Base-by-base conservation (phyloP, 2,797 vertebrate genomes). In the Rhabdomys pumilio region DNA sequence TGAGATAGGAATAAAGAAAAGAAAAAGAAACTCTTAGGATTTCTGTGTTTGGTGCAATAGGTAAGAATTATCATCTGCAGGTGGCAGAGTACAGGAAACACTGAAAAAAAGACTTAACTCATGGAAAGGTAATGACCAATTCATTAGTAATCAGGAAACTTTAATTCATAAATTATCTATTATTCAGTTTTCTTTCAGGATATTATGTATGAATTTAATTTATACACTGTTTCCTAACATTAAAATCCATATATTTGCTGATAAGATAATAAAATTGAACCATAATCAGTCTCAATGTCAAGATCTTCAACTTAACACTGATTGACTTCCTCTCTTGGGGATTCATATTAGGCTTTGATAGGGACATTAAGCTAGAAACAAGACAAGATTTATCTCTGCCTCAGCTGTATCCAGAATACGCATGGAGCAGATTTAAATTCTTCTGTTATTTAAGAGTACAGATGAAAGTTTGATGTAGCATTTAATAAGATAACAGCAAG, bases 401-500 rank as follows among this genome's bases (percentile, higher is more conserved):
- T 87, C 69, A 55, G 0, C 24, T 41, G 6, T 77, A 76, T 63
- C 57, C 29, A 13, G 7, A 44, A 1, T 17, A 1, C 13, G 69
- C 63, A 79, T 10, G 82, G 15, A 95, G 44, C 4, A 84, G 53
- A 61, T 24, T 55, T 90, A 24, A 57, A 55, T 2, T n/a, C 11
- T 90, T 34, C 5, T 88, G 2, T 31, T 24, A 76, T 92, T 89
- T 81, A 85, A 89, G 9, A 73, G 15, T 4, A 65, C 22, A 80
- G 12, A 47, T 87, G 20, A 80, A 38, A 87, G 7, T 55, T 65
- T 75, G 34, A 84, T 84, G 11, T 31, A 81, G 29, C 13, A 44
- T 69, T 79, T 95, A 95, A 63, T 83, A 93, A 83, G 34, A 75
- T 82, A 84, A 87, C 29, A 44, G 12, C 76, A 94, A 89, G 26